These are phyloP conservation scores for Cirrhinus molitorella DNA, from an alignment of 2,797 vertebrate genomes.

Conservation along the genomic window DNA sequence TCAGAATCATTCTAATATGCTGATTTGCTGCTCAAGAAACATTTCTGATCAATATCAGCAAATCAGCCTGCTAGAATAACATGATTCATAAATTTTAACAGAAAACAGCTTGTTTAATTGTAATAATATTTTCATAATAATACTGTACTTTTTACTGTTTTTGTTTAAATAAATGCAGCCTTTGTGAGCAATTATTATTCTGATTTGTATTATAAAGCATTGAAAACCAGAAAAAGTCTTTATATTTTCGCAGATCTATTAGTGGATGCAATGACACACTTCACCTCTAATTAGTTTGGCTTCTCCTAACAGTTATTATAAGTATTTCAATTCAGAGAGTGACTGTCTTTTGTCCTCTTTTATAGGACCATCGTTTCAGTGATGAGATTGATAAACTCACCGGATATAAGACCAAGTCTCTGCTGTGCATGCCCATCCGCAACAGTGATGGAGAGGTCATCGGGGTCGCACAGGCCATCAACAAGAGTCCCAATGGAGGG, in stretches of 20 bases:
- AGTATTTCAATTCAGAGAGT: background rate
- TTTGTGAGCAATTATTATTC: background rate
- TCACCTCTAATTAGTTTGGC: background rate
- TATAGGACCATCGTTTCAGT: constrained; percentile 95
- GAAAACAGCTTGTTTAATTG: background rate
- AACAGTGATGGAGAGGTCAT: constrained; percentile 97
- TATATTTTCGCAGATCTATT: background rate
- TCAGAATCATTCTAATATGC: background rate
- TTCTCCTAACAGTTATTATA: constrained; percentile 5
- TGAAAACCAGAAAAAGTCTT: background rate
- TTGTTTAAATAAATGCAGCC: background rate
- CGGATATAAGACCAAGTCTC: constrained; percentile 97
- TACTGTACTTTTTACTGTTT: too few species aligned
- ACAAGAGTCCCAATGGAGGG: constrained; percentile 90
- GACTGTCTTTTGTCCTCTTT: background rate
- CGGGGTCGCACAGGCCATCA: constrained; percentile 96
- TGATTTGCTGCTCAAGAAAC: background rate
- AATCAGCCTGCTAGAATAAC: background rate
- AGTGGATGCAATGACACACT: constrained; percentile 1
- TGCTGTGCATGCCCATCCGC: constrained; percentile 96
- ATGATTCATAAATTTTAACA: background rate
- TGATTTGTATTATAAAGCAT: background rate
- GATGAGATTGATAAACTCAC: constrained; percentile 98
- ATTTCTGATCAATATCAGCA: background rate
- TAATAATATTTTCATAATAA: background rate